phyloP scores from a whole-genome alignment of 35 echinoderm and acorn worm species.

The Amphiura filiformis region DNA sequence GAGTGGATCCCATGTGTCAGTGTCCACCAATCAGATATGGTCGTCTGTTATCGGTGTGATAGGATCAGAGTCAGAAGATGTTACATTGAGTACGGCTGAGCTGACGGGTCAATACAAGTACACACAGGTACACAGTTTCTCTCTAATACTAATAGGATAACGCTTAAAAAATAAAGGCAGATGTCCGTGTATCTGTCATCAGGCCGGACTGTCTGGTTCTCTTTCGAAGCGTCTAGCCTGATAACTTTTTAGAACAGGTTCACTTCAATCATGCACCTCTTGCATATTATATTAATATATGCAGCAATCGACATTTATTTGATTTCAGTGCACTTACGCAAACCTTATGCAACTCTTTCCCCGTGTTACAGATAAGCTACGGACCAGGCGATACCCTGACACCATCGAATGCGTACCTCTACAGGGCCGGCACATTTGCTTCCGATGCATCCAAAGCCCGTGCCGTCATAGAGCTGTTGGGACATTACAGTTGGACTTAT shows the following conservation, averaged over 20 bases:
- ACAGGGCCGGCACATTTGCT: background rate
- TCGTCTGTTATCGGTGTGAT: constrained; percentile 63
- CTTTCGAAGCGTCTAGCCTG: no score
- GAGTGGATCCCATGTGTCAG: constrained; percentile 10
- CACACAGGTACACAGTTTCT: constrained; percentile 93
- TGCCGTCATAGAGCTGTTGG: constrained; percentile 14
- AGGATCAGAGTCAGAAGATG: constrained; percentile 29
- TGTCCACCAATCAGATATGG: constrained; percentile 25
- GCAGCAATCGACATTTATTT: no score
- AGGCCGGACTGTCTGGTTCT: no score
- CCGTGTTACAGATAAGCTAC: background rate
- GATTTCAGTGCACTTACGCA: no score
- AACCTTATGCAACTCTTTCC: no score
- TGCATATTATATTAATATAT: no score
- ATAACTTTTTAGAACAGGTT: no score
- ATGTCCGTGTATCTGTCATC: no score
- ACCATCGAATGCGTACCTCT: background rate
- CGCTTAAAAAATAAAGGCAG: no score
- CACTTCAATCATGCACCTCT: no score
- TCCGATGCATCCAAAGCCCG: background rate
- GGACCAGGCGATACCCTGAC: no score
- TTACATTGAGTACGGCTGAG: constrained; percentile 8
- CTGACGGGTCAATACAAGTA: constrained; percentile 56
- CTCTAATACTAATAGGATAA: no score
- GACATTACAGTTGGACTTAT: constrained; percentile 14